A percentile compares a stretch with the other conserved stretches of the same genome.
phyloP scores from a whole-genome alignment of 2,797 vertebrate genomes.

The Fundulus diaphanus region DNA sequence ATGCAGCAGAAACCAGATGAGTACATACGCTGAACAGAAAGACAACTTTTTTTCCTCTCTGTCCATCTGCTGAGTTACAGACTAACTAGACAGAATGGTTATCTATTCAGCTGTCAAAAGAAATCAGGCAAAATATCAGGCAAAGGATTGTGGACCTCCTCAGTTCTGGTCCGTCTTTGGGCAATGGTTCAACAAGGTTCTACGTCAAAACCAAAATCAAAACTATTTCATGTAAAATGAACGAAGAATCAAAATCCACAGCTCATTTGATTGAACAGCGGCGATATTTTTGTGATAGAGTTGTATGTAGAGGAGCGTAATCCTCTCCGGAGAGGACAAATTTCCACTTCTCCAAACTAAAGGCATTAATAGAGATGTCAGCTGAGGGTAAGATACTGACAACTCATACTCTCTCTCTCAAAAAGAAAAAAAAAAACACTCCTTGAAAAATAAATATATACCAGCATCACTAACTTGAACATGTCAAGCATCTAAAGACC shows the following conservation, averaged over 20 bases:
- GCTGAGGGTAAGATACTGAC: background rate
- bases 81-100: background rate
- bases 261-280: too few species aligned
- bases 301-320: too few species aligned
- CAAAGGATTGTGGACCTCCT: background rate
- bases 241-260: too few species aligned
- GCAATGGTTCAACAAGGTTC: background rate
- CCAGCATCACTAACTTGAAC: background rate
- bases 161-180: background rate
- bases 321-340: background rate
- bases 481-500: background rate
- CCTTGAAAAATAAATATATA: background rate
- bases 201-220: background rate
- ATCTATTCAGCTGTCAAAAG: too few species aligned
- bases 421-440: background rate
- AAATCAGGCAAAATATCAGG: background rate
- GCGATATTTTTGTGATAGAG: too few species aligned
- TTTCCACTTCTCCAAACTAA: too few species aligned
- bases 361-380: background rate
- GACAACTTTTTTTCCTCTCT: too few species aligned
- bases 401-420: too few species aligned
- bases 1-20: too few species aligned
- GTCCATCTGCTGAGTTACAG: too few species aligned
- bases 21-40: too few species aligned
- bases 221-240: too few species aligned